These are phyloP conservation scores for Oreotragus oreotragus DNA, from an alignment of 2,113 vertebrate species.

Conservation along the genomic window DNA sequence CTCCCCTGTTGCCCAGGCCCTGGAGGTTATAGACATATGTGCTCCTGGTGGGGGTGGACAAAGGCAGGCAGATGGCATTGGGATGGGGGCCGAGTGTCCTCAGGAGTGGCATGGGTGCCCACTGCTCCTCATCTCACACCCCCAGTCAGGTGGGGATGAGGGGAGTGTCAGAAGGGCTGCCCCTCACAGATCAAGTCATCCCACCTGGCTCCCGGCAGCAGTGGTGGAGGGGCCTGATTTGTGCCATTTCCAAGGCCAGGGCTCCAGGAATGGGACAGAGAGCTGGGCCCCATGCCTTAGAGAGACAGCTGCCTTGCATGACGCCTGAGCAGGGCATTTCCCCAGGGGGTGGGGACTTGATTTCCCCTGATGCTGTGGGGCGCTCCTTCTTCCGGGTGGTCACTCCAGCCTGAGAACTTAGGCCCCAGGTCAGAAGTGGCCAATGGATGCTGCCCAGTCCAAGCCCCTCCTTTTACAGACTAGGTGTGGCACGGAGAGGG, in stretches of 20 bases:
- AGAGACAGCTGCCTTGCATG: no score
- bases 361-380: background rate
- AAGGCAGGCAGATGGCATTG: no score
- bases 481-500: background rate
- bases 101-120: background rate
- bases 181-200: background rate
- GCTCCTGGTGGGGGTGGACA: background rate
- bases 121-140: background rate
- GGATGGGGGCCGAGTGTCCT: background rate
- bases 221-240: background rate
- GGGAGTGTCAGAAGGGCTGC: accelerated
- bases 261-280: background rate
- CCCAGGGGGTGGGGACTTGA: background rate
- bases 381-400: background rate
- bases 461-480: background rate
- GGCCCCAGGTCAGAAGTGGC: background rate
- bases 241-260: background rate
- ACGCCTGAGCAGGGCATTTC: no score
- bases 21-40: background rate
- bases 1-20: background rate
- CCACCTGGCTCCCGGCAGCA: background rate
- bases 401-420: background rate
- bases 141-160: no score
- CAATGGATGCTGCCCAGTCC: background rate
- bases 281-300: background rate